Conservation (phyloP, 1,140 invertebrate genomes). For the Goniozus legneri region DNA sequence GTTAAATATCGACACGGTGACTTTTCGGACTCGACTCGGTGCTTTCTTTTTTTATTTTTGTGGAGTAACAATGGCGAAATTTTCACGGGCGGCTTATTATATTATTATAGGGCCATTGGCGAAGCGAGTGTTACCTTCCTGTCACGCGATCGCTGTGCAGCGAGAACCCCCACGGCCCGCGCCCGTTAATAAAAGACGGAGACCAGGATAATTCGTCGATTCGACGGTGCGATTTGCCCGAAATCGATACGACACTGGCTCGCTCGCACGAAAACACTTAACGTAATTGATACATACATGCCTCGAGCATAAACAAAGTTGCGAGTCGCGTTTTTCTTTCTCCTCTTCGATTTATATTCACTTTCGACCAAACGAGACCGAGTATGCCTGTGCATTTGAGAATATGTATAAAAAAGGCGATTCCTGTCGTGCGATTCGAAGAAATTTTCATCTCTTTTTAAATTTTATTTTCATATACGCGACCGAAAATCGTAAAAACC, state of each 20-base stretch:
- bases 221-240: conserved; percentile 25
- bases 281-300: conserved; percentile 23
- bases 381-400: too few relatives aligned
- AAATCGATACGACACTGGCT: conserved; percentile 36
- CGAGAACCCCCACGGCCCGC: conserved; percentile 15
- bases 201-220: conserved; percentile 40
- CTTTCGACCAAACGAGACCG: too few relatives aligned
- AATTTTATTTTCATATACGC: too few relatives aligned
- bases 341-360: too few relatives aligned
- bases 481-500: too few relatives aligned
- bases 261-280: conserved; percentile 22
- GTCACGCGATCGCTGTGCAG: conserved; percentile 43
- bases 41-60: conserved; percentile 9
- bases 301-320: too few relatives aligned
- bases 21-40: too few relatives aligned
- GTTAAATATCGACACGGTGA: too few relatives aligned
- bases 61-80: conserved; percentile 14
- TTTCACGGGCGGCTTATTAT: conserved; percentile 40
- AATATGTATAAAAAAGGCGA: too few relatives aligned
- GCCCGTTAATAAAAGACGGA: conserved; percentile 14
- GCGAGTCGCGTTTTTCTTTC: too few relatives aligned
- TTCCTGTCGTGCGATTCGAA: too few relatives aligned
- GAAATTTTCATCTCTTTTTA: too few relatives aligned
- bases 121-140: conserved; percentile 35
- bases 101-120: conserved; percentile 38